A percentile compares a stretch with the other conserved stretches of the same genome.
These are phyloP conservation scores for Babyrousa celebensis DNA, from an alignment of 2,797 vertebrate species.

Conservation along the genomic window DNA sequence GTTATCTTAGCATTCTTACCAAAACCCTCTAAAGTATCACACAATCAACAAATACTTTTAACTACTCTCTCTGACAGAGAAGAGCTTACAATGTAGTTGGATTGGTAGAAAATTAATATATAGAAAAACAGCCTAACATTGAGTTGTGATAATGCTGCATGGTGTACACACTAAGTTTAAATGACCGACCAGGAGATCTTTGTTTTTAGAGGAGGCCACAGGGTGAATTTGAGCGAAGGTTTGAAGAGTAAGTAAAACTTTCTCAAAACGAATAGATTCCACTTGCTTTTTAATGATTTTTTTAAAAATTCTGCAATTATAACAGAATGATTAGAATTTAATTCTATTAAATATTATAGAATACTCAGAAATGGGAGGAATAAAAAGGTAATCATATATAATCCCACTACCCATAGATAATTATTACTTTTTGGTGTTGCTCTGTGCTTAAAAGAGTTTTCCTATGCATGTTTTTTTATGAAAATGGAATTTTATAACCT, in stretches of 20 bases:
- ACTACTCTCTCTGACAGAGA: neutral
- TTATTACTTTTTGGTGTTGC: slow-evolving; percentile 5
- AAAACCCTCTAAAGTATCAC: neutral
- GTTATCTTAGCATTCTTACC: neutral
- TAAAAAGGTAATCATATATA: neutral
- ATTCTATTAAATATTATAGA: neutral
- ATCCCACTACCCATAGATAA: neutral
- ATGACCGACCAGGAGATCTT: neutral
- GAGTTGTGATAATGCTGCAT: neutral
- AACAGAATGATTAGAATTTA: neutral
- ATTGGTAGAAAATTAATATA: slow-evolving; percentile 1
- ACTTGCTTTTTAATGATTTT: neutral
- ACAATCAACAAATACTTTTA: neutral
- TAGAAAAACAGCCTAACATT: neutral
- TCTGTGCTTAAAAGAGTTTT: neutral
- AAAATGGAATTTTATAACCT: slow-evolving; percentile 42
- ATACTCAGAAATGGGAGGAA: neutral
- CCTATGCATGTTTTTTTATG: slow-evolving; percentile 3
- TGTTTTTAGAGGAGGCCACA: neutral
- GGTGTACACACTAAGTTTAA: neutral
- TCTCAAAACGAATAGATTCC: slow-evolving; percentile 39
- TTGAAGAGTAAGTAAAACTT: slow-evolving; percentile 44
- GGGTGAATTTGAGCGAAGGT: slow-evolving; percentile 9
- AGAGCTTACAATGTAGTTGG: neutral
- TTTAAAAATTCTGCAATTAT: neutral